Percentiles rank a stretch among this genome's conserved stretches.
phyloP scores from a whole-genome alignment of 2,888 invertebrate species.

The Stenodera caucasica region DNA sequence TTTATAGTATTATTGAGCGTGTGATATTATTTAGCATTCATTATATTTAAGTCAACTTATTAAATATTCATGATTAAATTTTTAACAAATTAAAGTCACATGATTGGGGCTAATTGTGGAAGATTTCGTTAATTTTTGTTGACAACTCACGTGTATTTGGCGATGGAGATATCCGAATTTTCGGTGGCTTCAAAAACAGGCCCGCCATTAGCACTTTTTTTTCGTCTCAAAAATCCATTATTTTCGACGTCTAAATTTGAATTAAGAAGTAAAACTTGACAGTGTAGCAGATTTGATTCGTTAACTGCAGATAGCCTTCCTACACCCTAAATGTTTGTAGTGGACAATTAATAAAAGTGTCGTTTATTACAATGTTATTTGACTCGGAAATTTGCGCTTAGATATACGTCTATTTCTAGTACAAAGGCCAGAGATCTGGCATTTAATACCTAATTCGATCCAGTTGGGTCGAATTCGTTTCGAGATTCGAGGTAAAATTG shows the following conservation, averaged over 20 bases:
- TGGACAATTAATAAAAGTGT: constrained; percentile 40
- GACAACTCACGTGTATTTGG: not conserved
- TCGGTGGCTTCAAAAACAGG: not conserved
- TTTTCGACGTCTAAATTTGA: not conserved
- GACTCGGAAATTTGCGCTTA: constrained; percentile 43
- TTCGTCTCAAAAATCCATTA: not conserved
- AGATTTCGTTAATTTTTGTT: too few species aligned
- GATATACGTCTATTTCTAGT: constrained; percentile 29
- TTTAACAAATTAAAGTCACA: not conserved
- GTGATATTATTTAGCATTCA: not conserved
- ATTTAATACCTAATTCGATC: too few species aligned
- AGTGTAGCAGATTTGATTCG: constrained; percentile 11
- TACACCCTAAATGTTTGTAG: constrained; percentile 32
- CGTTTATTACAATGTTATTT: constrained; percentile 42
- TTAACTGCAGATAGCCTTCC: constrained; percentile 21
- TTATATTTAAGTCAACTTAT: not conserved
- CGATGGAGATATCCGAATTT: not conserved
- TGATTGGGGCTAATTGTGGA: not conserved
- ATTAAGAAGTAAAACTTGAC: not conserved
- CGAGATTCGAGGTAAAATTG: too few species aligned
- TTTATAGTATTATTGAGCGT: not conserved
- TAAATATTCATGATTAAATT: not conserved
- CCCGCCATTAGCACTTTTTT: not conserved
- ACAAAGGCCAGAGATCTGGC: constrained; percentile 11
- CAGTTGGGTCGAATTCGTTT: too few species aligned